Conservation (phyloP, 2,113 vertebrate species). For the Nyctereutes procyonoides region DNA sequence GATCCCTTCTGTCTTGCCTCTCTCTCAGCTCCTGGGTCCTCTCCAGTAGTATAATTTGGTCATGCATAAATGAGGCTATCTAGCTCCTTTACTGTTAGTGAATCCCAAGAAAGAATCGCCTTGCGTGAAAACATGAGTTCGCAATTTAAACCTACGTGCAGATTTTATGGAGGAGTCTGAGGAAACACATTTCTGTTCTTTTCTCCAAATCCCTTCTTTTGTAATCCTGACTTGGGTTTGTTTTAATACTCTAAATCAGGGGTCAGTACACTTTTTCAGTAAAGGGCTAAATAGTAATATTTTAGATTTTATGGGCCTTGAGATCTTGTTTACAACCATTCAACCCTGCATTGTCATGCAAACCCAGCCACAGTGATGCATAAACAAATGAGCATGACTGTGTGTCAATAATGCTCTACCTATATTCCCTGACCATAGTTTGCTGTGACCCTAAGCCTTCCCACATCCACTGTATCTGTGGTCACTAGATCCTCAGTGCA, state of each 20-base stretch:
- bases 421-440: not conserved
- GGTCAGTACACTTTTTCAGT: not conserved
- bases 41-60: not conserved
- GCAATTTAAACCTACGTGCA: not conserved
- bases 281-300: not conserved
- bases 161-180: not conserved
- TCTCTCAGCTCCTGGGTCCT: not conserved
- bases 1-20: not conserved
- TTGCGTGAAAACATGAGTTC: not conserved
- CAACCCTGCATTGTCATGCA: not conserved
- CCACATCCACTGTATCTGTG: not conserved
- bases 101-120: not conserved
- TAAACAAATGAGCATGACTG: not conserved
- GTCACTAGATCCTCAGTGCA: not conserved
- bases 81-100: not conserved
- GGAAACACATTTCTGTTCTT: not conserved
- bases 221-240: not conserved
- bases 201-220: not conserved
- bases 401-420: not conserved
- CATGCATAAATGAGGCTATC: not conserved
- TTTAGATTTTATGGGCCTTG: not conserved
- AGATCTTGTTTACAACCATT: not conserved
- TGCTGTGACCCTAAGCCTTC: not conserved
- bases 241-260: slow-evolving; percentile 3
- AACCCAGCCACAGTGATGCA: not conserved